phyloP scores from a whole-genome alignment of 2,113 vertebrate species.

The Lamprologus lemairii region DNA sequence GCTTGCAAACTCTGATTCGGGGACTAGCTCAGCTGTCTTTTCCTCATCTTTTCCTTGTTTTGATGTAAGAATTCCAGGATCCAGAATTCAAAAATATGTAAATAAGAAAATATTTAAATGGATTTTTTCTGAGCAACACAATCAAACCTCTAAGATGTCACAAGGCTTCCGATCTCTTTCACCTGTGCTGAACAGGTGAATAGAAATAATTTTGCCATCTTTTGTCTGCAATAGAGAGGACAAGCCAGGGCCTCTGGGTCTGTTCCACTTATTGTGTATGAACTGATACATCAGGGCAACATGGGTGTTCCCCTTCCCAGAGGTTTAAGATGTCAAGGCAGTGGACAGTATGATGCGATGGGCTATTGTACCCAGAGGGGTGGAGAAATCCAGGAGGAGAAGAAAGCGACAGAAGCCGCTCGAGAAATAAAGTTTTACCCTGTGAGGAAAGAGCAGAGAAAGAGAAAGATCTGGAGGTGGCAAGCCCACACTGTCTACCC shows the following conservation, averaged over 20 bases:
- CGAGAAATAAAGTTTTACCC: neutral
- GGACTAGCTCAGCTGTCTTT: accelerated
- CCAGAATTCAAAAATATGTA: neutral
- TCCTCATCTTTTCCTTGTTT: neutral
- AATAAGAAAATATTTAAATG: neutral
- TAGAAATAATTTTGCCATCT: neutral
- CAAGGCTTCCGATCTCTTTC: neutral
- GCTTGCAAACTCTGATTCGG: neutral
- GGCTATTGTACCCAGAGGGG: conserved; percentile 26
- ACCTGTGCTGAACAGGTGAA: neutral
- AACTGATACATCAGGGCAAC: conserved; percentile 22
- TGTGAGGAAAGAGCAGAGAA: neutral
- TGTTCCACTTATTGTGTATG: conserved; percentile 30
- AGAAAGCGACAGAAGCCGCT: neutral
- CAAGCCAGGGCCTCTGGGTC: conserved; percentile 20
- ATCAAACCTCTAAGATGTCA: neutral
- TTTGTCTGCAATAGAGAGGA: conserved; percentile 12
- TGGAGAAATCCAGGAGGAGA: neutral
- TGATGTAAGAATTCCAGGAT: neutral
- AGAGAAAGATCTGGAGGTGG: neutral
- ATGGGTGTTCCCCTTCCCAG: conserved; percentile 68
- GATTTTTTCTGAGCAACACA: neutral
- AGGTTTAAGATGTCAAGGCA: conserved; percentile 66
- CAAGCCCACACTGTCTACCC: neutral
- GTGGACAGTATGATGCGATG: neutral